Evolutionary conservation across 1,140 invertebrate genomes (phyloP).

Genomic region (Penaeus japonicus): DNA sequence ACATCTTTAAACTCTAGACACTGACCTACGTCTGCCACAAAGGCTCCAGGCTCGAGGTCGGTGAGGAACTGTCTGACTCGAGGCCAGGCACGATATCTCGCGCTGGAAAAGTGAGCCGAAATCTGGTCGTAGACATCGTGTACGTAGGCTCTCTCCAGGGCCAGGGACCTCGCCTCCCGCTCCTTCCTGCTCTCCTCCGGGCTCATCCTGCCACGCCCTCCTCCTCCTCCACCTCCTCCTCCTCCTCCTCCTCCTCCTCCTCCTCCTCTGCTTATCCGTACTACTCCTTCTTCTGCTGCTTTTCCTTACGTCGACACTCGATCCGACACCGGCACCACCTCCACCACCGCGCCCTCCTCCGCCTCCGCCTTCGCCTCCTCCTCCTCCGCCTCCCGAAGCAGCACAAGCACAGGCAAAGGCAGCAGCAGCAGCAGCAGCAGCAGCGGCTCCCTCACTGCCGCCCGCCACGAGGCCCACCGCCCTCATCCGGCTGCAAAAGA

Average conservation of each 20-base stretch:
- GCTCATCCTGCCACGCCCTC: conserved; percentile 49
- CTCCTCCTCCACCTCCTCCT: not conserved
- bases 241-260: conserved; percentile 3
- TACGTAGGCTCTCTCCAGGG: conserved; percentile 91
- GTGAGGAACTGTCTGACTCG: conserved; percentile 85
- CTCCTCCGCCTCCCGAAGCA: not conserved
- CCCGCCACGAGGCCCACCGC: conserved; percentile 36
- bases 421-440: conserved; percentile 45
- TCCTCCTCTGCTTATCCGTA: conserved; percentile 2
- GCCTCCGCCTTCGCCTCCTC: not conserved
- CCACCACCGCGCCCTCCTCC: not conserved
- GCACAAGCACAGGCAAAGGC: conserved; percentile 18
- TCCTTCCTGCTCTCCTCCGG: conserved; percentile 65
- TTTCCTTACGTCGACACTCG: not conserved
- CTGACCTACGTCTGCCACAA: conserved; percentile 92
- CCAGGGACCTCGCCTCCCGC: conserved; percentile 77
- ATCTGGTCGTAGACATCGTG: conserved; percentile 93
- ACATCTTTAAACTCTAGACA: conserved; percentile 38
- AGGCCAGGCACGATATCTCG: conserved; percentile 78
- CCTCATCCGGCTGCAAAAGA: conserved; percentile 45
- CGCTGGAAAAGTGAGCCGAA: conserved; percentile 67
- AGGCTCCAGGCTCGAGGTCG: conserved; percentile 85
- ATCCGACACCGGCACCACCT: not conserved
- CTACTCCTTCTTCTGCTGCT: conserved; percentile 1
- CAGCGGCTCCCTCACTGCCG: conserved; percentile 43